Conservation (phyloP, 2,888 invertebrate genomes). For the Beris morrisii region DNA sequence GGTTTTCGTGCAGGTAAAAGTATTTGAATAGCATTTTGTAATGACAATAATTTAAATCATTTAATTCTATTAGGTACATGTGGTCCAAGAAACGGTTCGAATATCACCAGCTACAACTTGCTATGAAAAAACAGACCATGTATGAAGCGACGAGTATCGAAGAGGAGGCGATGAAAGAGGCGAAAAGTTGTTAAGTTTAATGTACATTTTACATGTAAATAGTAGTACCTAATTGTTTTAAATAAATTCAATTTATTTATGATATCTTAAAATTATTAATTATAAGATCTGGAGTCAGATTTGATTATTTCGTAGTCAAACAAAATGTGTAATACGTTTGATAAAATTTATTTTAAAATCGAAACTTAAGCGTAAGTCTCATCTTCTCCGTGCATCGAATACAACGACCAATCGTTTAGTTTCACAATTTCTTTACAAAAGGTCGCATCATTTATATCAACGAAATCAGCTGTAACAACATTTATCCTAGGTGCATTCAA, state of each 20-base stretch:
- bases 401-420: neutral
- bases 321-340: no score
- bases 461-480: neutral
- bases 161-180: slow-evolving; percentile 18
- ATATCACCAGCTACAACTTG: slow-evolving; percentile 64
- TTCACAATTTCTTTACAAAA: slow-evolving; percentile 1
- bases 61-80: slow-evolving; percentile 59
- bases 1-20: slow-evolving; percentile 64
- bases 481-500: neutral
- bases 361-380: neutral
- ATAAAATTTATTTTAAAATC: neutral
- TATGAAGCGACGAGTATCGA: slow-evolving; percentile 63
- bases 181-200: slow-evolving; percentile 10
- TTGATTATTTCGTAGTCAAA: no score
- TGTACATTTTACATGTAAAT: slow-evolving; percentile 12
- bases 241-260: neutral
- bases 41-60: slow-evolving; percentile 1
- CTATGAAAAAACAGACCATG: slow-evolving; percentile 63
- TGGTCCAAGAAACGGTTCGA: slow-evolving; percentile 69
- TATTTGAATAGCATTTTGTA: neutral
- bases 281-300: no score
- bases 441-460: neutral
- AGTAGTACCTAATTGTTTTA: slow-evolving; percentile 7
- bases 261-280: no score
- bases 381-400: neutral